Percentiles rank a stretch among this genome's conserved stretches.
phyloP scores from a whole-genome alignment of 1,140 invertebrate genomes.

The Dendroctonus ponderosae region DNA sequence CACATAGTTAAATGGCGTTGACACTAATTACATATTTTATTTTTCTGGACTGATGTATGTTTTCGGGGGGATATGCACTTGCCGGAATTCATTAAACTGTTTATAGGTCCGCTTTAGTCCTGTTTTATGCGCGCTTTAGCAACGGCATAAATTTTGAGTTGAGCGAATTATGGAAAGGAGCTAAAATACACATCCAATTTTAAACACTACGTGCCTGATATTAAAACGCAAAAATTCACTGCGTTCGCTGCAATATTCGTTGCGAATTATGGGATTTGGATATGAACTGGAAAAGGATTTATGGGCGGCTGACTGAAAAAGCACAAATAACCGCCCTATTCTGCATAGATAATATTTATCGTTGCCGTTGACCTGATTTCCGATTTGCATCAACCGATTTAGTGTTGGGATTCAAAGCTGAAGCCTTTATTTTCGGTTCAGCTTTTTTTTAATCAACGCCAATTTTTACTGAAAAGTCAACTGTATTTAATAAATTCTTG shows the following conservation, averaged over 20 bases:
- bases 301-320: background rate
- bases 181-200: conserved; percentile 23
- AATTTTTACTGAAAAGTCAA: too few relatives aligned
- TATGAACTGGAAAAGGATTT: conserved; percentile 1
- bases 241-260: background rate
- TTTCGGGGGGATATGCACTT: background rate
- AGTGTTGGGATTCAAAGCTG: too few relatives aligned
- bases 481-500: too few relatives aligned
- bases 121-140: conserved; percentile 16
- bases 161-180: conserved; percentile 28
- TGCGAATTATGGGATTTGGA: conserved; percentile 2
- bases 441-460: too few relatives aligned
- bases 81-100: conserved; percentile 27
- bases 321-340: background rate
- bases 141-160: conserved; percentile 19
- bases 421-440: too few relatives aligned
- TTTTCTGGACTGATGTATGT: conserved; percentile 14
- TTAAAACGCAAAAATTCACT: conserved; percentile 17
- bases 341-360: background rate
- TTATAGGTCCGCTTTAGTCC: conserved; percentile 9
- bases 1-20: conserved; percentile 4
- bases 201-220: conserved; percentile 11
- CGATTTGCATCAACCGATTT: too few relatives aligned
- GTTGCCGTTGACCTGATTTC: too few relatives aligned
- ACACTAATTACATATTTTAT: conserved; percentile 20